Evolutionary conservation across 2,888 invertebrate species (phyloP), one percentile per base, ranked within the genome.

Genomic region (Lomographa bimaculata): DNA sequence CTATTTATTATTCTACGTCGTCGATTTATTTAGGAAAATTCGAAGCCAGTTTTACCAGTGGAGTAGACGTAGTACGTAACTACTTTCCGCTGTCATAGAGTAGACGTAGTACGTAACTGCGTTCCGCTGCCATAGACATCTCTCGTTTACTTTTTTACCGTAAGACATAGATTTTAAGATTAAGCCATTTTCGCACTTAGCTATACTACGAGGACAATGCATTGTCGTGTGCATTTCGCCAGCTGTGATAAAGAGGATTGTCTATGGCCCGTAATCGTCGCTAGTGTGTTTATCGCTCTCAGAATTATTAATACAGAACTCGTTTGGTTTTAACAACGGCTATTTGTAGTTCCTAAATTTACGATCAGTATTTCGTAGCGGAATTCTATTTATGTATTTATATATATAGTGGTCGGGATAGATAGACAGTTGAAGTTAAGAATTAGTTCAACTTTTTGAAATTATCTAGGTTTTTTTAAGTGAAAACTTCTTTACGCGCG

Each of bases 221-320:
- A 85, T 80, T 73, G 62, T 62, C 64, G 65, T 72, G 64, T 83
- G 87, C 86, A 87, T 87, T 87, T 87, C 68, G 65, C 73, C 76
- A 86, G 76, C 87, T 87, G 87, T 87, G 87, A 87, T 87, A 85
- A 74, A 83, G 82, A 78, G 84, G 66, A 71, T 81, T 81, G 86
- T 82, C 84, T 86, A 84, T 86, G 84, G 81, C 70, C 54, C 65
- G 57, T 57, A 58, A 54, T 26, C 63, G 52, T 48, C 51, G 64
- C 64, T 68, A 61, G 61, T 56, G 56, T 62, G 52, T 47, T 50
- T 42, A 41, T 40, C 42, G 55, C 61, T 57, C 54, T 60, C 41
- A 46, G 53, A 59, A 54, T 57, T 16, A 32, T n/a, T n/a, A n/a
- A n/a, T 59, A 23, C 51, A 50, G 43, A 56, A 51, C 50, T 49